Evolutionary conservation across 1,140 invertebrate genomes (phyloP), one percentile per base, ranked within the genome.

Genomic region (Cotesia typhae): DNA sequence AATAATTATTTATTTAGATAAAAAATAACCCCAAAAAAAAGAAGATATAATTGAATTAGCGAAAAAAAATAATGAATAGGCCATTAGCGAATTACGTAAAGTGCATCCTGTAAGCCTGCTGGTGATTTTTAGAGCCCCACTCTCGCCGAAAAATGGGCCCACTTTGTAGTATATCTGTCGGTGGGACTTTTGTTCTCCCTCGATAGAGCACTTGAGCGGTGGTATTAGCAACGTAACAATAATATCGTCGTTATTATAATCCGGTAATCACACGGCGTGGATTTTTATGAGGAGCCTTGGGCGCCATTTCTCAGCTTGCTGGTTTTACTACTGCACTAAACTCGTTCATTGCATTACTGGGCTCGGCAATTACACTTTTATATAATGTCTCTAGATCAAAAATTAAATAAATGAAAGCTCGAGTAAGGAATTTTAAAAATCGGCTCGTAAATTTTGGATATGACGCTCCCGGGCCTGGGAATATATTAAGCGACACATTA

Each of bases 181-280:
- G 6, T 47, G 41, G 4, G 5, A 47, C 6, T 47, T 47, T 20
- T 4, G 9, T 53, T 53, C n/a, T 53, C 20, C 55, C 35, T 69
- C 37, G 10, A 5, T 64, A 28, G 28, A 28, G 41, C 41, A 47
- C 41, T 47, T 47, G 10, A 47, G 41, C 41, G 28, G 71, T 51
- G 75, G 73, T 76, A 78, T 80, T 80, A 80, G 78, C 71, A 73
- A 75, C 74, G 73, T 81, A 81, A 81, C 77, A 78, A 76, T 76
- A 71, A 75, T 76, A 76, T 75, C 74, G 78, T 78, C 78, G 78
- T 80, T 81, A 80, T 79, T 80, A 80, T 79, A 79, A 81, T 79
- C 76, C 74, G 78, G 77, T 79, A 81, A 81, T 80, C 77, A 81
- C 73, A 81, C 67, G 75, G 70, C 75, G 72, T 72, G 70, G 57